Evolutionary conservation across 1,140 invertebrate genomes (phyloP).

Genomic region (Pogonus chalceus): DNA sequence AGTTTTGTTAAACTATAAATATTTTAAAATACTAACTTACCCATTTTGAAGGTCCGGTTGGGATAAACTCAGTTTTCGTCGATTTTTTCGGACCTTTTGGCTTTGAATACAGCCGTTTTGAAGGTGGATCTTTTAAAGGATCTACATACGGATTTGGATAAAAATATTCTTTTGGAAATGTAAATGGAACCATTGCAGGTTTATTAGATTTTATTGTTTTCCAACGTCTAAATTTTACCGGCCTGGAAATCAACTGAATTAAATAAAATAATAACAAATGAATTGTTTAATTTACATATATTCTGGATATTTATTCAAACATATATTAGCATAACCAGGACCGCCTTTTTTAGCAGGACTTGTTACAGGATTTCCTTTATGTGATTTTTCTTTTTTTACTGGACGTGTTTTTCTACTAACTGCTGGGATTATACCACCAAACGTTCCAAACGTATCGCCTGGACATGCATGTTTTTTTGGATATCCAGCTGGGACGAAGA

Average conservation of each 20-base stretch:
- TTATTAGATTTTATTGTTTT: too few relatives aligned
- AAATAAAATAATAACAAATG: too few relatives aligned
- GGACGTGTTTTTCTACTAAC: constrained; percentile 18
- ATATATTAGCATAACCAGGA: constrained; percentile 30
- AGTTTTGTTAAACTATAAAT: too few relatives aligned
- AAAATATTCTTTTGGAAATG: constrained; percentile 24
- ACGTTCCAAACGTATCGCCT: constrained; percentile 31
- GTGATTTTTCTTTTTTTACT: constrained; percentile 9
- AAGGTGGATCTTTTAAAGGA: constrained; percentile 18
- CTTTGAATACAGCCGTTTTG: constrained; percentile 23
- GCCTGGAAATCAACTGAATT: too few relatives aligned
- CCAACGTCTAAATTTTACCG: too few relatives aligned
- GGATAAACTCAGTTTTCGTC: constrained; percentile 19
- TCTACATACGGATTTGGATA: constrained; percentile 26
- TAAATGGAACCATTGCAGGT: constrained; percentile 19
- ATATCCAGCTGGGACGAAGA: not conserved
- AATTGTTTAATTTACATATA: constrained; percentile 24
- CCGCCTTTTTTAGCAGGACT: constrained; percentile 30
- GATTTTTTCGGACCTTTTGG: constrained; percentile 14
- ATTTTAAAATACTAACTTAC: constrained; percentile 15
- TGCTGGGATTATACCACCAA: constrained; percentile 23
- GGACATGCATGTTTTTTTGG: constrained; percentile 27
- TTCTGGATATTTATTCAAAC: constrained; percentile 28
- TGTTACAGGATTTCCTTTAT: constrained; percentile 20
- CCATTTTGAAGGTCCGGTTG: constrained; percentile 28